Evolutionary conservation across 2,888 invertebrate species (phyloP), one percentile per base, ranked within the genome.

Genomic region (Phortica magna): DNA sequence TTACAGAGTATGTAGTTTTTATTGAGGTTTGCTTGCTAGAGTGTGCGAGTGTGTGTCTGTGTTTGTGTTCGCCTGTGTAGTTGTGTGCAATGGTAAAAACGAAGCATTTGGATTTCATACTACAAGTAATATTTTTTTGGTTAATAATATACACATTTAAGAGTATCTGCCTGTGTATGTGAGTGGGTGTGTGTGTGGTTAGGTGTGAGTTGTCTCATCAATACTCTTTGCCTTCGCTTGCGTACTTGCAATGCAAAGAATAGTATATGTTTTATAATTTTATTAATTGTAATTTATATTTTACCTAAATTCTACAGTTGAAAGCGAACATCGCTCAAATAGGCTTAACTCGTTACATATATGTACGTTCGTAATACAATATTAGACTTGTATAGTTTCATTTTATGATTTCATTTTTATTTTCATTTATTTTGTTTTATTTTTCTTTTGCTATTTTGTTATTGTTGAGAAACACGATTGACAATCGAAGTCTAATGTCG

Each of bases 271-370:
- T 76, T 39, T 68, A 57, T 31, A 48, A 12, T 42, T 64, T 19
- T 43, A 19, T 74, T 67, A 43, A n/a, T 59, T 57, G 22, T 75
- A 68, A 19, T 83, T 87, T 83, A 76, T 83, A 76, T 79, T 82
- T 41, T 82, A 76, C 79, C 84, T 86, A 87, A 74, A 78, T 83
- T 76, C 84, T 88, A 87, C 87, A 86, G 88, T 87, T 84, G 84
- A 84, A 86, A 89, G 89, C 89, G 89, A 89, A 89, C 88, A 89
- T 89, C 89, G 89, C 89, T 89, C 84, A 89, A 82, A 81, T 82
- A 84, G 83, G 79, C 80, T 83, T 81, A 77, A 84, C 82, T 82
- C 81, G 81, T 77, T 84, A 76, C 78, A 79, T 80, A 81, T 75
- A 77, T 76, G 76, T 75, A 76, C 80, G 17, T 17, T 14, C 22